Evolutionary conservation across 1,140 invertebrate species (phyloP).

Genomic region (Akabosia matsudoensis): DNA sequence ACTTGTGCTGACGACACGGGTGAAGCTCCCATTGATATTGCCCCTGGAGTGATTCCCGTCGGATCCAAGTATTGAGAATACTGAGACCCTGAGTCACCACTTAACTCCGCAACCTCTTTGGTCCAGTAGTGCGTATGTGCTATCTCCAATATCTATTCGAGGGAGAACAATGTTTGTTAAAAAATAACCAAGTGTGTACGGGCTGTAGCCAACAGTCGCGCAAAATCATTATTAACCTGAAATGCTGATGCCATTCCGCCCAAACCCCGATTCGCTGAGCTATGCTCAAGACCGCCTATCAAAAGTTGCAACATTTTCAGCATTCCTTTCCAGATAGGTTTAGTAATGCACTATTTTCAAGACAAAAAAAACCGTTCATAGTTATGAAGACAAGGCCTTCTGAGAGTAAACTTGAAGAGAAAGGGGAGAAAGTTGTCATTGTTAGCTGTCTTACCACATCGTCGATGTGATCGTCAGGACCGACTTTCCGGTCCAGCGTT

Average conservation of each 20-base stretch:
- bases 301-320: slow-evolving; percentile 85
- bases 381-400: background rate
- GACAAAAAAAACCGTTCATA: slow-evolving; percentile 25
- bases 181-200: background rate
- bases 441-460: slow-evolving; percentile 77
- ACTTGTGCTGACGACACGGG: slow-evolving; percentile 54
- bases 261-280: slow-evolving; percentile 87
- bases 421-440: background rate
- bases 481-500: slow-evolving; percentile 87
- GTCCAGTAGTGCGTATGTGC: slow-evolving; percentile 98
- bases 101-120: slow-evolving; percentile 68
- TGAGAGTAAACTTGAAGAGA: background rate
- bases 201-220: background rate
- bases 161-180: background rate
- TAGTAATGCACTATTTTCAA: slow-evolving; percentile 70
- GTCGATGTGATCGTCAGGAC: slow-evolving; percentile 93
- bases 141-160: slow-evolving; percentile 43
- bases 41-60: slow-evolving; percentile 48
- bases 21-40: slow-evolving; percentile 58
- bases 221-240: slow-evolving; percentile 91
- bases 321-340: slow-evolving; percentile 94
- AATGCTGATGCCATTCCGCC: slow-evolving; percentile 97
- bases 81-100: slow-evolving; percentile 46
- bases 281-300: slow-evolving; percentile 83
- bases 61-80: slow-evolving; percentile 46